Evolutionary conservation across 1,140 invertebrate genomes (phyloP), one percentile per base, ranked within the genome.

Genomic region (Drosophila nigromelanica): DNA sequence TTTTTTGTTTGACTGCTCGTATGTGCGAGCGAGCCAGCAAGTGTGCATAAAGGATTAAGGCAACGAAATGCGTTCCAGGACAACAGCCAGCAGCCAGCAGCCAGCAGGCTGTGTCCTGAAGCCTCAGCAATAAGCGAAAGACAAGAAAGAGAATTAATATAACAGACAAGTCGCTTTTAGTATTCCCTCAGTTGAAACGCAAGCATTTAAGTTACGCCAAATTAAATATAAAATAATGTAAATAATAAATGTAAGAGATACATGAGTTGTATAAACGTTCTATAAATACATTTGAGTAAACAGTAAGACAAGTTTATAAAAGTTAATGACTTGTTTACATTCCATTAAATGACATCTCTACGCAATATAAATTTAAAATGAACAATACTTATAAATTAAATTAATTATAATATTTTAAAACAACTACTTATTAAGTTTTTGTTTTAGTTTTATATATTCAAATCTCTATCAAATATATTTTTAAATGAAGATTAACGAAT

Each of bases 31-130:
- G 40, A 37, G 43, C 51, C 52, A 37, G 52, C 58, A 40, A 50
- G 79, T 81, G 79, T 81, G 79, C 71, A 78, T 70, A 81, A 81
- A 81, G 79, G 79, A 81, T 81, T 81, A 81, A 81, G 70, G 74
- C 74, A 78, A 74, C 79, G 74, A 78, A 74, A 82, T 78, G 79
- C 77, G 66, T 78, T 56, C 64, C 64, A 66, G 50, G 61, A 70
- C 79, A 61, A 42, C 58, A 58, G 42, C n/a, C 72, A 39, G 11
- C 54, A 30, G 30, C 39, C 40, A 54, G 24, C 42, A 68, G 47
- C 40, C 30, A 8, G 33, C 10, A 45, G 43, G 51, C 18, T 15
- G 43, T 21, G 42, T 47, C 42, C 42, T 35, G 30, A 35, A 21
- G 58, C 42, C 42, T 42, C 35, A 43, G 55, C 45, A 39, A 48